Evolutionary conservation across 2,113 vertebrate genomes (phyloP).

Genomic region (Mungos mungo): DNA sequence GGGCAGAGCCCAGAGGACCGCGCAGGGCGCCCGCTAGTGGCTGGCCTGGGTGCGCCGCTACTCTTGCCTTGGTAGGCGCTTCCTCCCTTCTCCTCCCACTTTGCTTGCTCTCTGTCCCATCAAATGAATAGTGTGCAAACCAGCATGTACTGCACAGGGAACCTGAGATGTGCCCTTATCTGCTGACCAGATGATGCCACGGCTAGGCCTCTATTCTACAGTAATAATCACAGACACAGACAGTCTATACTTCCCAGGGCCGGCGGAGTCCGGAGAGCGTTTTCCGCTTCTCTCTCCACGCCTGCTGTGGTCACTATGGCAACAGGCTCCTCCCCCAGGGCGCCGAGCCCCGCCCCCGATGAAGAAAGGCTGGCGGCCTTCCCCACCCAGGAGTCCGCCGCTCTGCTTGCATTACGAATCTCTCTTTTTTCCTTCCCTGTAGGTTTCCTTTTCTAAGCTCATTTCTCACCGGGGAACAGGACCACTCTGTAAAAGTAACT

Average conservation of each 20-base stretch:
- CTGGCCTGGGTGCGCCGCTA: not conserved
- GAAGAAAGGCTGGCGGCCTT: not conserved
- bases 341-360: rapidly evolving
- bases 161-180: not conserved
- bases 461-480: not conserved
- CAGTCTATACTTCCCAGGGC: rapidly evolving
- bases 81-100: not conserved
- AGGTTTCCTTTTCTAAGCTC: not conserved
- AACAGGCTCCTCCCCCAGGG: constrained; percentile 28
- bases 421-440: not conserved
- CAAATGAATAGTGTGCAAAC: not conserved
- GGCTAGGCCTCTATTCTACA: not conserved
- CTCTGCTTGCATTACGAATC: rapidly evolving
- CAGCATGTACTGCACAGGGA: not conserved
- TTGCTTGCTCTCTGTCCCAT: not conserved
- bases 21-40: not conserved
- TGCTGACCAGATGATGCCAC: not conserved
- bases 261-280: rapidly evolving
- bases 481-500: not conserved
- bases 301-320: not conserved
- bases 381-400: rapidly evolving
- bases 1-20: not conserved
- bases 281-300: rapidly evolving
- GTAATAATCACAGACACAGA: rapidly evolving
- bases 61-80: not conserved